phyloP scores from a whole-genome alignment of 2,797 vertebrate genomes.

The Tapirus indicus region DNA sequence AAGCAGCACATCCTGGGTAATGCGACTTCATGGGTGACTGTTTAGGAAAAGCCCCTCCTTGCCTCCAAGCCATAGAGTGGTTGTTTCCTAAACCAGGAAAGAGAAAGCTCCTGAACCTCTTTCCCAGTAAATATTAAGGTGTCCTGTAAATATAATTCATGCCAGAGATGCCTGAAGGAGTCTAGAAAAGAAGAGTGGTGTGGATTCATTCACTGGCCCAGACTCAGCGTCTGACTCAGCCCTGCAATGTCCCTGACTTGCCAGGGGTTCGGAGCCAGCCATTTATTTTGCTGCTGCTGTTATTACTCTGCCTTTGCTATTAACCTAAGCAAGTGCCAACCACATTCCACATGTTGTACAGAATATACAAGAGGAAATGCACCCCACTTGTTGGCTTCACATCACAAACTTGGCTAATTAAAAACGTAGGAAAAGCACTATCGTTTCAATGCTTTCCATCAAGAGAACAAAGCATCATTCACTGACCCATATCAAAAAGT shows the following conservation, averaged over 20 bases:
- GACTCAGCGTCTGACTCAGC: constrained; percentile 23
- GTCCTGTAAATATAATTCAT: not conserved
- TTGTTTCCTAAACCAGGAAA: not conserved
- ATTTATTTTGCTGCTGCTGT: not conserved
- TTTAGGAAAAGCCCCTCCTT: not conserved
- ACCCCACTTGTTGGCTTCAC: not conserved
- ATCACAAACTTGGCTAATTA: constrained; percentile 50
- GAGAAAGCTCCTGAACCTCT: not conserved
- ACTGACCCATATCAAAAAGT: not conserved
- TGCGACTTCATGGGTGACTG: not conserved
- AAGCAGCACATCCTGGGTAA: not conserved
- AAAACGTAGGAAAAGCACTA: constrained; percentile 51
- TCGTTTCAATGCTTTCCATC: constrained; percentile 50
- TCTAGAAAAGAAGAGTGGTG: not conserved
- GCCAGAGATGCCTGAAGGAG: not conserved
- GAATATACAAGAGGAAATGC: constrained; percentile 37
- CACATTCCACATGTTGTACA: not conserved
- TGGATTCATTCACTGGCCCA: not conserved
- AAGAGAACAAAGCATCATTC: constrained; percentile 39
- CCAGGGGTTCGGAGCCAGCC: constrained; percentile 27
- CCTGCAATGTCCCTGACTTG: not conserved
- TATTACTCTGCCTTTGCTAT: constrained; percentile 59
- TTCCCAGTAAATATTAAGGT: constrained; percentile 13
- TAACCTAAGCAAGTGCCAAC: constrained; percentile 52
- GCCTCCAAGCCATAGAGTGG: not conserved